Evolutionary conservation across 2,888 invertebrate species (phyloP), one percentile per base, ranked within the genome.

Genomic region (Carterocephalus palaemon): DNA sequence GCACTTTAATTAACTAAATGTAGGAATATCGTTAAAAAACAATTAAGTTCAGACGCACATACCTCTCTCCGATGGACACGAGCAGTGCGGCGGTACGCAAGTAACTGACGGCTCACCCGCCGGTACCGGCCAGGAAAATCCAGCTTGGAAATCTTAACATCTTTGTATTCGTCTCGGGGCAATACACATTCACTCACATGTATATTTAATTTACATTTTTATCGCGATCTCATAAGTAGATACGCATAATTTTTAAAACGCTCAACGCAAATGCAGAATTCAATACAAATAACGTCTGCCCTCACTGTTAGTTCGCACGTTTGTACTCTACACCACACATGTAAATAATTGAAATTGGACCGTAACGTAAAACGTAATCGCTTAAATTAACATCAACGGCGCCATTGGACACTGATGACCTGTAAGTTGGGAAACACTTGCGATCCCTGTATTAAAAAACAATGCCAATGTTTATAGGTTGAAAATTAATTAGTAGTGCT

Each of bases 21-120:
- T 17, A n/a, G 8, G 6, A 20, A 23, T 22, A 46, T 31, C 63
- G 53, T 79, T 76, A 73, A 68, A 71, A 63, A 56, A 56, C 60
- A 67, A 75, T 76, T 68, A 67, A 50, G 46, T 47, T 47, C 54
- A 48, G 55, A 51, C 58, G 58, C 51, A 70, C 75, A 61, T 75
- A 78, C 76, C 75, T 67, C 59, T 57, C 58, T 59, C 46, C 52
- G 51, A 52, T 56, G 59, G 62, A 62, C 68, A 59, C 70, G 63
- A 48, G 51, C 67, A 65, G 53, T 48, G 51, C 65, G 70, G 53
- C 66, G 64, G 64, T 60, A 53, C 62, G 68, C 62, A 60, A 67
- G 57, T 61, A 64, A 76, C 70, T 72, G 71, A 29, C 52, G 52
- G 43, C 46, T 41, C 48, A 48, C 52, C 49, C 50, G 54, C 46